Percentiles rank a stretch among this genome's conserved stretches.
Evolutionary conservation across 2,797 vertebrate genomes (phyloP).

Genomic region (Sorex maritimensis): DNA sequence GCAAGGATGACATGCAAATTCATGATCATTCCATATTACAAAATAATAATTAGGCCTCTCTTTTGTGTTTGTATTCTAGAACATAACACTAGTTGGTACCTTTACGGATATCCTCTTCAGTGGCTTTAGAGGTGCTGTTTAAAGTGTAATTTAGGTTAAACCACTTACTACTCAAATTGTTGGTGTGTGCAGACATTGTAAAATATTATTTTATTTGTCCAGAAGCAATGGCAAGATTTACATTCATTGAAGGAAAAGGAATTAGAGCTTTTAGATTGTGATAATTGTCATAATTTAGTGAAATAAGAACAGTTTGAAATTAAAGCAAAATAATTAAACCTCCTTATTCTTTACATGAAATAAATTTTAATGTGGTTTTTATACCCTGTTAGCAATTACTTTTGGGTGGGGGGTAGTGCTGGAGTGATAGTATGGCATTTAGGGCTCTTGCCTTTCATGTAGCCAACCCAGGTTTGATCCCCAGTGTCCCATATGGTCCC

Average conservation of each 20-base stretch:
- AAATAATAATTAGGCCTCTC: background rate
- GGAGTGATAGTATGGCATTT: no score
- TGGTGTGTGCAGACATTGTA: slow-evolving; percentile 17
- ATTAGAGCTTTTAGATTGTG: slow-evolving; percentile 60
- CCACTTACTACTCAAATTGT: slow-evolving; percentile 49
- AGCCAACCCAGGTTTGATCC: no score
- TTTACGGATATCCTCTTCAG: slow-evolving; percentile 59
- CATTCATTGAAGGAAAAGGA: slow-evolving; percentile 48
- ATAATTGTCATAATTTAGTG: slow-evolving; percentile 53
- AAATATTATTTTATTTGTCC: slow-evolving; percentile 36
- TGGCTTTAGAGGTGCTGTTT: slow-evolving; percentile 64
- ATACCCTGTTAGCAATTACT: background rate
- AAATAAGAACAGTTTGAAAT: slow-evolving; percentile 65
- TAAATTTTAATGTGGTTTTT: slow-evolving; percentile 60
- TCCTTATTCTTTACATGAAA: slow-evolving; percentile 55
- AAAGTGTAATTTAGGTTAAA: slow-evolving; percentile 63
- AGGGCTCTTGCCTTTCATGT: no score
- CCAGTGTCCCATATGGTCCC: no score
- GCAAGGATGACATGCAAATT: no score
- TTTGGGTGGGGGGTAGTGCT: no score
- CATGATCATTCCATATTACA: background rate
- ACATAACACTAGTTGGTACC: slow-evolving; percentile 60
- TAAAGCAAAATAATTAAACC: slow-evolving; percentile 58
- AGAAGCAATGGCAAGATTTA: slow-evolving; percentile 44
- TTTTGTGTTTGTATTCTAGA: slow-evolving; percentile 57